A percentile compares a stretch with the other conserved stretches of the same genome.
phyloP scores from a whole-genome alignment of 2,797 vertebrate genomes.

The Halcyon smyrnensis region DNA sequence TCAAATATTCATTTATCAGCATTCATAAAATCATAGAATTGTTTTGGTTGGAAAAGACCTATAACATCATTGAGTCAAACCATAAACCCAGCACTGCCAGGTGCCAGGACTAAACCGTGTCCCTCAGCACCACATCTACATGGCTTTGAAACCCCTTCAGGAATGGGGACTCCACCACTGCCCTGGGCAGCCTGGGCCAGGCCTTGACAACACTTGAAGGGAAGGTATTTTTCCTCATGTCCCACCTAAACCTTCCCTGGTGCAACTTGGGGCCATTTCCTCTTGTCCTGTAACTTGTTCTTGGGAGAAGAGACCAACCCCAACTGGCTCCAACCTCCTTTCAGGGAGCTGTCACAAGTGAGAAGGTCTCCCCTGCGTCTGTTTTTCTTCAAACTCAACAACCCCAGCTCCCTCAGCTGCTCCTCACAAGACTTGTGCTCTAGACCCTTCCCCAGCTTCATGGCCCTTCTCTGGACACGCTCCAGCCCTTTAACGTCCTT shows the following conservation, averaged over 20 bases:
- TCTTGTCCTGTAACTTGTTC: neutral
- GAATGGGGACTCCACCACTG: neutral
- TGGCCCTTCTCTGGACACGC: neutral
- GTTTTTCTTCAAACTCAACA: neutral
- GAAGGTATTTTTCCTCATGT: neutral
- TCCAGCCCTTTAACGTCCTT: neutral
- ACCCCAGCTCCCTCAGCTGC: too few species aligned
- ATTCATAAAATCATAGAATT: neutral
- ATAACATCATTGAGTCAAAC: neutral
- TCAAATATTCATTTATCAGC: neutral
- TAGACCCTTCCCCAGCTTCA: neutral
- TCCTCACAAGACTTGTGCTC: neutral
- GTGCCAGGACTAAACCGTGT: neutral
- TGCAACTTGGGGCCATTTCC: neutral
- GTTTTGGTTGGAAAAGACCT: neutral
- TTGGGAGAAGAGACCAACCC: neutral
- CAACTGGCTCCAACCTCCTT: neutral
- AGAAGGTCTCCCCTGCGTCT: neutral
- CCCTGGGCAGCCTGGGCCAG: neutral
- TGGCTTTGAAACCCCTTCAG: neutral
- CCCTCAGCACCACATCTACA: neutral
- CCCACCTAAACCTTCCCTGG: neutral
- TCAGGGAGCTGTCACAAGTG: neutral
- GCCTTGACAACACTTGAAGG: neutral
- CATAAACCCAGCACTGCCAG: neutral